These are phyloP conservation scores for Lithobates sylvaticus DNA, from an alignment of 2,797 vertebrate genomes.

Conservation along the genomic window DNA sequence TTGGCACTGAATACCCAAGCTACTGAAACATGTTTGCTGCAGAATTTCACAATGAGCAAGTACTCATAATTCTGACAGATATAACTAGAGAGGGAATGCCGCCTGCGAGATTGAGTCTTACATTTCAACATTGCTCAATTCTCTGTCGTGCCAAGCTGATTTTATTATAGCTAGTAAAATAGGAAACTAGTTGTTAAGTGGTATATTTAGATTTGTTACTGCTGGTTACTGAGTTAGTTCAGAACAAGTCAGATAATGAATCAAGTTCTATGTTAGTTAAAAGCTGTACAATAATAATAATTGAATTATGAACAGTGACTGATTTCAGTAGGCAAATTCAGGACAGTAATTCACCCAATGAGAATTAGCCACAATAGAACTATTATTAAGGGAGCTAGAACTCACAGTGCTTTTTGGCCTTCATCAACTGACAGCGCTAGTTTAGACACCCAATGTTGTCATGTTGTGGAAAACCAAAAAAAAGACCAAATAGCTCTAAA, in stretches of 20 bases:
- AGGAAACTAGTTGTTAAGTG: slow-evolving; percentile 30
- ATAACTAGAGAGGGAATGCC: slow-evolving; percentile 5
- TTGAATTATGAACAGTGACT: no score
- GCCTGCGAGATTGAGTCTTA: background rate
- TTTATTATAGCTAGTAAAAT: slow-evolving; percentile 34
- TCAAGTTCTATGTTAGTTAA: background rate
- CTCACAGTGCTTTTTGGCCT: no score
- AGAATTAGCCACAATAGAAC: no score
- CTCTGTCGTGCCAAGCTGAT: background rate
- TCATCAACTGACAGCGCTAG: no score
- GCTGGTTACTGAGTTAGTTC: background rate
- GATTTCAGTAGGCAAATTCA: no score
- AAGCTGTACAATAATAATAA: no score
- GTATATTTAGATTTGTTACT: slow-evolving; percentile 32
- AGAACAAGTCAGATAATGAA: background rate
- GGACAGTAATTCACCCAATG: no score
- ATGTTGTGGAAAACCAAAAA: no score
- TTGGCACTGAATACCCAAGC: background rate
- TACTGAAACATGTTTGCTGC: slow-evolving; percentile 24
- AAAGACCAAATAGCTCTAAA: no score
- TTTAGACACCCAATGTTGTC: no score
- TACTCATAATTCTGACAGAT: slow-evolving; percentile 27
- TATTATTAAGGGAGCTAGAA: no score
- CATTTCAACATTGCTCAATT: background rate
- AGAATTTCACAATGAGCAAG: slow-evolving; percentile 3